These are phyloP conservation scores for Turnix velox DNA, from an alignment of 2,113 vertebrate genomes.

Conservation along the genomic window DNA sequence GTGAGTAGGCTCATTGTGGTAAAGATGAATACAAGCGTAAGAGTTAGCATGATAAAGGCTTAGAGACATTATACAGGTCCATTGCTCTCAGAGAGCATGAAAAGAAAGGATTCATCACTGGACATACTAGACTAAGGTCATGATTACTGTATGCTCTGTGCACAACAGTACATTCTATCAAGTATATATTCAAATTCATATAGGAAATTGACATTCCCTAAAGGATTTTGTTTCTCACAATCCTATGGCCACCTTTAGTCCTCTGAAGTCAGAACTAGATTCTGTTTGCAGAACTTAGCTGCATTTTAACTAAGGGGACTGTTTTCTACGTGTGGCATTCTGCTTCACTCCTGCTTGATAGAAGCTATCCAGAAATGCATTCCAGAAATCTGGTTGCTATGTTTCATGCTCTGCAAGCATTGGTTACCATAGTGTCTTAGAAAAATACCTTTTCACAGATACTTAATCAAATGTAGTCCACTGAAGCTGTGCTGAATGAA, in stretches of 20 bases:
- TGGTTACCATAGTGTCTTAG: constrained; percentile 19
- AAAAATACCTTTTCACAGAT: constrained; percentile 40
- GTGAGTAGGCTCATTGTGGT: neutral
- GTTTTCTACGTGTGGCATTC: neutral
- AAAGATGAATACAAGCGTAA: neutral
- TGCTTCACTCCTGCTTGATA: neutral
- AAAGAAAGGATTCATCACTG: neutral
- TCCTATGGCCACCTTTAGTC: neutral
- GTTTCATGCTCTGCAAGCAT: neutral
- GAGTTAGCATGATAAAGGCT: neutral
- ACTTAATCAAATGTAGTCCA: neutral
- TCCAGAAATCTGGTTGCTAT: constrained; percentile 33
- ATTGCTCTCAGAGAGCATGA: neutral
- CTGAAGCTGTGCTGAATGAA: neutral
- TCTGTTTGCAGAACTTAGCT: neutral
- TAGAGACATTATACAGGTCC: neutral
- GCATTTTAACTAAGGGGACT: neutral
- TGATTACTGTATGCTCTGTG: neutral
- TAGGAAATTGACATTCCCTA: neutral
- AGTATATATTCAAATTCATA: neutral
- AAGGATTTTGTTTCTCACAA: neutral
- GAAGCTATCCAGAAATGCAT: constrained; percentile 27
- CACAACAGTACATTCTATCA: neutral
- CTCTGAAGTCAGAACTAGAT: neutral
- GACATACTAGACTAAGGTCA: neutral